Percentiles rank a stretch among this genome's conserved stretches.
Conservation (phyloP, 2,888 invertebrate genomes). For the Hetaerina titia region DNA sequence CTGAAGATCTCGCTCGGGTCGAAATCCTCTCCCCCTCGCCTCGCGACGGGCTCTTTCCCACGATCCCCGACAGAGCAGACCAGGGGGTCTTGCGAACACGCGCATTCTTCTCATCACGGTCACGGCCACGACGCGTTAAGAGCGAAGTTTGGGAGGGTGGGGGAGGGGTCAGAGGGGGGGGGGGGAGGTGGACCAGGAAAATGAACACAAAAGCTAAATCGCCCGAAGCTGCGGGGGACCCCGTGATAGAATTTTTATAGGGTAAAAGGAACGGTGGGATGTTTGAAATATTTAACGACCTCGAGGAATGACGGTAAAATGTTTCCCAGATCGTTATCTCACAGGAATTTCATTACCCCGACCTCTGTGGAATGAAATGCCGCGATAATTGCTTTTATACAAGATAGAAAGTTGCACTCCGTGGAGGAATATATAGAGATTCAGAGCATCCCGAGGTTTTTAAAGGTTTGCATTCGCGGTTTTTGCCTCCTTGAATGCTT, state of each 20-base stretch:
- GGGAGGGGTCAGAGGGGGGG: no score
- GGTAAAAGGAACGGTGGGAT: background rate
- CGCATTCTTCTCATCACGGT: background rate
- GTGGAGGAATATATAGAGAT: background rate
- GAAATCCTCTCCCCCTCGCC: background rate
- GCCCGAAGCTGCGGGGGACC: background rate
- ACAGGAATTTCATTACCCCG: background rate
- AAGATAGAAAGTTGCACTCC: background rate
- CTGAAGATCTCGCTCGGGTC: background rate
- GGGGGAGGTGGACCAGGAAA: background rate
- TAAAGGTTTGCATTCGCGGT: background rate
- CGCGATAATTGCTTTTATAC: conserved; percentile 16
- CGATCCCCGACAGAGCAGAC: background rate
- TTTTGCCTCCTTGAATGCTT: background rate
- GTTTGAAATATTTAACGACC: conserved; percentile 35
- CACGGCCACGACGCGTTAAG: background rate
- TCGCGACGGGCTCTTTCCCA: background rate
- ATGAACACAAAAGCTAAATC: background rate
- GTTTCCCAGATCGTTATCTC: conserved; percentile 27
- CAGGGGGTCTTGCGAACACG: background rate
- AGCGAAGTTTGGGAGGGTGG: background rate
- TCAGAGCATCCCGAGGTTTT: background rate
- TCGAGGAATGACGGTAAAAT: conserved; percentile 15
- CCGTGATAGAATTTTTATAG: conserved; percentile 15
- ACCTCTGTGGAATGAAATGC: background rate